Evolutionary conservation across 2,797 vertebrate genomes (phyloP).

Genomic region (Aldrovandia affinis): DNA sequence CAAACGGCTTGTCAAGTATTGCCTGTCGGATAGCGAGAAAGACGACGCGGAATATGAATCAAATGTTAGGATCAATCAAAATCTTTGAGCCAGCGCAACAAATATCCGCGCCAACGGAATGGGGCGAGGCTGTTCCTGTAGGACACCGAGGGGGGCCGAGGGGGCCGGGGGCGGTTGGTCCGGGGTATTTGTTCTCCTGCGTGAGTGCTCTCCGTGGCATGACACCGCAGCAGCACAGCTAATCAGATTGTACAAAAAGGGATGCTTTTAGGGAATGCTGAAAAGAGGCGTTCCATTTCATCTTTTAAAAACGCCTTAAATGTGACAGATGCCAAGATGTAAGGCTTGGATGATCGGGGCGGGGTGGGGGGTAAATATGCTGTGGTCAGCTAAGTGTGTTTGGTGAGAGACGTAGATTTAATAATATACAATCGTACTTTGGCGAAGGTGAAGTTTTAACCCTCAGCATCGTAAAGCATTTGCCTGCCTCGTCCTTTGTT

Average conservation of each 20-base stretch:
- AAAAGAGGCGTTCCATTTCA: conserved; percentile 99
- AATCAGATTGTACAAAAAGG: conserved; percentile 92
- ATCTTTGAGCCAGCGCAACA: conserved; percentile 72
- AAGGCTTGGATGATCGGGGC: conserved; percentile 96
- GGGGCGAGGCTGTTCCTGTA: conserved; percentile 82
- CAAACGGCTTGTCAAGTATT: conserved; percentile 83
- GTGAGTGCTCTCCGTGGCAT: conserved; percentile 90
- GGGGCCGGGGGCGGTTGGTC: too few species aligned
- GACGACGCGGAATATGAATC: conserved; percentile 82
- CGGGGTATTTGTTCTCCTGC: conserved; percentile 87
- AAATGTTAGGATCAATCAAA: conserved; percentile 86
- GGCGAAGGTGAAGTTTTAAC: conserved; percentile 99
- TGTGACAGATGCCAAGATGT: conserved; percentile 99
- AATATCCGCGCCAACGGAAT: conserved; percentile 84
- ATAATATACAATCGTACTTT: conserved; percentile 99
- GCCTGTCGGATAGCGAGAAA: conserved; percentile 80
- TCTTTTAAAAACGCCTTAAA: conserved; percentile 99
- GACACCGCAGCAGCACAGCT: conserved; percentile 92
- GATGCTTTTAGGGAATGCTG: conserved; percentile 96
- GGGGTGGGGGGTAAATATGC: conserved; percentile 98
- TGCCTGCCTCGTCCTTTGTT: conserved; percentile 81
- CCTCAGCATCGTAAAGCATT: conserved; percentile 89
- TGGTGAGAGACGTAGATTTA: conserved; percentile 99
- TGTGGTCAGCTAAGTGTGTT: conserved; percentile 99
- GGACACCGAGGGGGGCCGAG: conserved; percentile 81